Evolutionary conservation across 2,888 invertebrate genomes (phyloP).

Genomic region (Phania funesta): DNA sequence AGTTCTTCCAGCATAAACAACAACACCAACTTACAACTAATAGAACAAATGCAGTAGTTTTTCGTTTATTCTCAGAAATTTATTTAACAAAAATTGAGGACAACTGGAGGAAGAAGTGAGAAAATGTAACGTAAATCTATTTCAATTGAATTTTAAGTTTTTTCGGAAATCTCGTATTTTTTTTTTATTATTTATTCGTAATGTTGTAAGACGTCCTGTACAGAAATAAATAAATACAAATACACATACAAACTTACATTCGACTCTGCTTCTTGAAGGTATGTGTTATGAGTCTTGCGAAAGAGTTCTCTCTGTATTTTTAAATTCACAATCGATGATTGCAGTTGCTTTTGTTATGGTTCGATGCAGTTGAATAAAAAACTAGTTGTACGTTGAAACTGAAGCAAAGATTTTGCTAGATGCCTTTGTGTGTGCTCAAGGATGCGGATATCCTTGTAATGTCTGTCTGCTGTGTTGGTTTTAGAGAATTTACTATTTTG

Average conservation of each 20-base stretch:
- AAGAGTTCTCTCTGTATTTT: conserved; percentile 41
- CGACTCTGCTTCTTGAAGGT: conserved; percentile 22
- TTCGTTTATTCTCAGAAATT: conserved; percentile 48
- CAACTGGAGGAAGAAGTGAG: conserved; percentile 40
- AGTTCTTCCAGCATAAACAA: conserved; percentile 28
- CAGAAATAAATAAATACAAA: conserved; percentile 15
- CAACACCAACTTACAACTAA: conserved; percentile 38
- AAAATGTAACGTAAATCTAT: conserved; percentile 65
- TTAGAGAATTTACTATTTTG: conserved; percentile 45
- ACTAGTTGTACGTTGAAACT: conserved; percentile 46
- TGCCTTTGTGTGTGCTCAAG: neutral
- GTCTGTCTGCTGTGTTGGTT: conserved; percentile 4
- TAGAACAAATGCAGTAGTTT: conserved; percentile 48
- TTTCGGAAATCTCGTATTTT: conserved; percentile 56
- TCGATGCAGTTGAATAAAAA: conserved; percentile 64
- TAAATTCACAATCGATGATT: conserved; percentile 51
- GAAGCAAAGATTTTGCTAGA: conserved; percentile 33
- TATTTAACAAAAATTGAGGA: neutral
- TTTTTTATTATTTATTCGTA: conserved; percentile 12
- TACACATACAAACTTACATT: neutral
- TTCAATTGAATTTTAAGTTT: conserved; percentile 66
- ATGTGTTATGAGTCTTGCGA: conserved; percentile 32
- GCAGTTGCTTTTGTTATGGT: conserved; percentile 58
- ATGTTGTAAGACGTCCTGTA: conserved; percentile 7
- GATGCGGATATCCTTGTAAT: neutral